Conservation (phyloP, 2,113 vertebrate genomes). For the Meles meles region DNA sequence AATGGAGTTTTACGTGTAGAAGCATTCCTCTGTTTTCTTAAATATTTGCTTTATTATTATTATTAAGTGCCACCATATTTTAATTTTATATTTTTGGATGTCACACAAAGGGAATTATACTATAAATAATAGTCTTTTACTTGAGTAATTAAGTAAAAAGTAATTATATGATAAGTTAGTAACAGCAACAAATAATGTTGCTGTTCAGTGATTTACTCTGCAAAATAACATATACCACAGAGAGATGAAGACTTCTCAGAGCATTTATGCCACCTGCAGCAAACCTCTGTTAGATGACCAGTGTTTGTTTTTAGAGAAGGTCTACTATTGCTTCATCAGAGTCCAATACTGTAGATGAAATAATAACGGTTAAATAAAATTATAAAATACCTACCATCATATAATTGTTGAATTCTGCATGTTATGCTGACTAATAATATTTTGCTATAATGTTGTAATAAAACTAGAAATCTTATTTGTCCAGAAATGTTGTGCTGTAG, state of each 20-base stretch:
- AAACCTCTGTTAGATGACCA: neutral
- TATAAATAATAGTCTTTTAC: too few species aligned
- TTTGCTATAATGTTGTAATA: neutral
- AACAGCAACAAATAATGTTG: neutral
- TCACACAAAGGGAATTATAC: neutral
- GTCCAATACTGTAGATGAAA: neutral
- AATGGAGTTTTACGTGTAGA: neutral
- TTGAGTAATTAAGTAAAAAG: too few species aligned
- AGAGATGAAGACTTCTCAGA: neutral
- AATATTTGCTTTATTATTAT: neutral
- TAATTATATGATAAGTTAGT: too few species aligned
- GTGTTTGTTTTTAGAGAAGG: neutral
- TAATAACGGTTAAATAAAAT: neutral
- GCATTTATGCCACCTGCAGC: neutral
- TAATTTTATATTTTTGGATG: neutral
- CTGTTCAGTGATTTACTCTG: neutral
- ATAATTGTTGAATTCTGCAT: neutral
- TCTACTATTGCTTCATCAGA: neutral
- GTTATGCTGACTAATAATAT: neutral
- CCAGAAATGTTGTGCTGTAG: neutral
- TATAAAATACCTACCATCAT: neutral
- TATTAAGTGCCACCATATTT: neutral
- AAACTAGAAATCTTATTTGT: neutral
- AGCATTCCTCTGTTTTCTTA: neutral
- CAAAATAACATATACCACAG: neutral